Base-by-base conservation (phyloP, 2,797 vertebrate species). In the Gymnoscopelus braueri region DNA sequence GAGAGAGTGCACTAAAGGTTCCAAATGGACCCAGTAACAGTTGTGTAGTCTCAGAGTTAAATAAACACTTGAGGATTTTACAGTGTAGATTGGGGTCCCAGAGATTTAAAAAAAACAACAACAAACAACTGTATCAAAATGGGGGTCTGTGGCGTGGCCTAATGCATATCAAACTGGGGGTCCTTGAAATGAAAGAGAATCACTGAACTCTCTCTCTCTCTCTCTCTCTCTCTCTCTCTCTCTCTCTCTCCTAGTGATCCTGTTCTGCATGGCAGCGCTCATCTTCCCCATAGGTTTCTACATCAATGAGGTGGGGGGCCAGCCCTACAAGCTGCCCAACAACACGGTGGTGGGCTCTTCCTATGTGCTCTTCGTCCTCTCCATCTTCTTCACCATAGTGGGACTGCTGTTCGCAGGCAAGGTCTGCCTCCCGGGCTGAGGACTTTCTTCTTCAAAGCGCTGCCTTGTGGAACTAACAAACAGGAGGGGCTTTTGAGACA, bases 251-350 rank as follows among this genome's bases (percentile, higher is more conserved):
- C 35, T 94, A 99, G 97, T 99, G 97, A 96, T 99, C 94, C 94
- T 99, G 84, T 98, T 99, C 94, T 99, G 98, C 91, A 98, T 99
- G 98, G 98, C 97, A 72, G 98, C 98, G 57, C 97, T 99, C 90
- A 98, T 99, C 95, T 99, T 99, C 90, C 98, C 98, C 71, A 98
- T 99, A 94, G 98, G 98, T 94, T 99, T 99, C 95, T 99, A 99
- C 94, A 98, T 99, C 93, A 98, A 94, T 87, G 98, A 99, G 95
- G 97, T 99, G 80, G 98, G 98, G 85, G 98, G 98, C 68, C 97
- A 99, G 90, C 97, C 98, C 0, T 99, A 99, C 92, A 99, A 99
- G 91, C 92, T 99, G 87, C 98, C 98, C 85, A 99, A 98, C 95
- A 99, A 99, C 93, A 98, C 98, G 10, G 97, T 98, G 82, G 98